Conservation (phyloP, 2,888 invertebrate genomes). For the Proisotoma minuta region DNA sequence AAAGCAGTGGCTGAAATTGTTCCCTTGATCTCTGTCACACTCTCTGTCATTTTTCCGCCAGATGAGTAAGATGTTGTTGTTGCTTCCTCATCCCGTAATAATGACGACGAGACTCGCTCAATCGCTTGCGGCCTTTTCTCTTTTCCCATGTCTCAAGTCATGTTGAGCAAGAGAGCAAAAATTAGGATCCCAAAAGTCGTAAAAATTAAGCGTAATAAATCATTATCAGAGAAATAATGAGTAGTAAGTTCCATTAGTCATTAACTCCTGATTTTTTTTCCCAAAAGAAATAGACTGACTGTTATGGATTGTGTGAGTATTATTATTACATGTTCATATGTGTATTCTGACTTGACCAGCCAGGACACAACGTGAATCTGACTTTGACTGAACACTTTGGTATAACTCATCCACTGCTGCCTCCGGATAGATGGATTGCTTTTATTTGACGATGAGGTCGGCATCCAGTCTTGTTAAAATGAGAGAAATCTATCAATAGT, state of each 20-base stretch:
- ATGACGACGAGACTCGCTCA: conserved; percentile 14
- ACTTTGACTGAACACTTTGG: conserved; percentile 17
- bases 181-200: conserved; percentile 31
- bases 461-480: conserved; percentile 17
- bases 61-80: too few species aligned
- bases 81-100: too few species aligned
- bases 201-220: conserved; percentile 45
- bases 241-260: conserved; percentile 27
- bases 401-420: conserved; percentile 3
- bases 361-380: background rate
- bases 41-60: too few species aligned
- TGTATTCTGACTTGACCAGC: background rate
- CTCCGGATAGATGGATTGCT: conserved; percentile 10
- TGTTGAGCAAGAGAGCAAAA: conserved; percentile 34
- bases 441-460: conserved; percentile 9
- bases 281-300: conserved; percentile 13
- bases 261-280: conserved; percentile 15
- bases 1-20: background rate
- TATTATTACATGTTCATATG: background rate
- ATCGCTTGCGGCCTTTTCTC: conserved; percentile 24
- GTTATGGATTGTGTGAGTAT: conserved; percentile 5
- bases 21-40: too few species aligned
- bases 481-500: conserved; percentile 15
- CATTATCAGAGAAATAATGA: conserved; percentile 41
- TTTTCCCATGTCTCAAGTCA: conserved; percentile 41